Conservation (phyloP, 2,888 invertebrate genomes). For the Amphimallon solstitiale region DNA sequence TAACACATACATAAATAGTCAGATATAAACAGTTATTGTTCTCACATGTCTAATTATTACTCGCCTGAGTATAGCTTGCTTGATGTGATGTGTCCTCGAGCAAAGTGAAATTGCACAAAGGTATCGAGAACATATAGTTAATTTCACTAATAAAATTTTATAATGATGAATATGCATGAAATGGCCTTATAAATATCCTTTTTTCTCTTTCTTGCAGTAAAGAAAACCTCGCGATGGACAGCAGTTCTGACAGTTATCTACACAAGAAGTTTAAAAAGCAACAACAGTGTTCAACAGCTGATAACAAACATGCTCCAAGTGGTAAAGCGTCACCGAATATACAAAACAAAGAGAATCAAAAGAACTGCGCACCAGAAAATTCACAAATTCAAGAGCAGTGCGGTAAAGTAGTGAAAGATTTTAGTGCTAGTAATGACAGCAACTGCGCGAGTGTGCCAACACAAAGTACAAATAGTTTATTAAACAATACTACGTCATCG, state of each 20-base stretch:
- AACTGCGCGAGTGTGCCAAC: constrained; percentile 56
- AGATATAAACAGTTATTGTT: too few relatives aligned
- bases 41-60: too few relatives aligned
- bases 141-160: too few relatives aligned
- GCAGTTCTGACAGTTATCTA: constrained; percentile 73
- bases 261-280: constrained; percentile 93
- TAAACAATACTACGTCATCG: background rate
- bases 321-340: constrained; percentile 42
- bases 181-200: too few relatives aligned
- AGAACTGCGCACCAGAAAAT: constrained; percentile 46
- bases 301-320: constrained; percentile 23
- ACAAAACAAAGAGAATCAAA: constrained; percentile 53
- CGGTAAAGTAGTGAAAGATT: constrained; percentile 45
- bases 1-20: background rate
- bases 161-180: too few relatives aligned
- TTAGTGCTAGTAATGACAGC: constrained; percentile 36
- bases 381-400: constrained; percentile 15
- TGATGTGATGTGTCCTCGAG: too few relatives aligned
- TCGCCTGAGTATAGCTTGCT: too few relatives aligned
- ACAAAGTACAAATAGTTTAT: constrained; percentile 58
- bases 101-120: too few relatives aligned
- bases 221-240: constrained; percentile 57
- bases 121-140: too few relatives aligned
- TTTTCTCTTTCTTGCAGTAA: constrained; percentile 17
- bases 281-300: constrained; percentile 69